Percentiles rank a stretch among this genome's conserved stretches.
phyloP scores from a whole-genome alignment of 2,888 invertebrate species.

The Cheilosia urbana region DNA sequence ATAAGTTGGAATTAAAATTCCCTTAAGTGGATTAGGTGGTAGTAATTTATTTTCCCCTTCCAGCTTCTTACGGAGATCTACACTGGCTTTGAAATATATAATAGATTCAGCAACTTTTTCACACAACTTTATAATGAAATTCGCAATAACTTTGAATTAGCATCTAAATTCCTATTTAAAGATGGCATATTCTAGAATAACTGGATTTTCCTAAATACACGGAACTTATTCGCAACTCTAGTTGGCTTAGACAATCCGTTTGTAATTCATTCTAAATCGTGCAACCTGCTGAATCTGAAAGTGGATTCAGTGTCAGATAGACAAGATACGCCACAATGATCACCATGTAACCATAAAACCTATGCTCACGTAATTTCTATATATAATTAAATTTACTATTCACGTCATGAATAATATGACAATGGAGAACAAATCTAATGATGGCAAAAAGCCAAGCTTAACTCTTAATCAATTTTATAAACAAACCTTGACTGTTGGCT shows the following conservation, averaged over 20 bases:
- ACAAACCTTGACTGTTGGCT: constrained; percentile 66
- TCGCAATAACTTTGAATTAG: constrained; percentile 3
- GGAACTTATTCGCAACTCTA: constrained; percentile 13
- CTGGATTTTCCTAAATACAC: constrained; percentile 43
- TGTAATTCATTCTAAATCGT: constrained; percentile 21
- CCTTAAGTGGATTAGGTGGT: too few relatives aligned
- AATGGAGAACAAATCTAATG: constrained; percentile 31
- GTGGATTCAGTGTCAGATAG: not conserved
- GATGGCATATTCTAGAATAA: constrained; percentile 28
- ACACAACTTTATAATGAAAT: too few relatives aligned
- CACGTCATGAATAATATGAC: constrained; percentile 35
- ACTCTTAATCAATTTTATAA: constrained; percentile 11
- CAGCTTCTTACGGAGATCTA: too few relatives aligned
- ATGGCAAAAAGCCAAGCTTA: not conserved
- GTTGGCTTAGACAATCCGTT: constrained; percentile 20
- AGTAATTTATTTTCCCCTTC: too few relatives aligned
- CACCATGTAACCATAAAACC: not conserved
- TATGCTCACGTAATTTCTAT: constrained; percentile 65
- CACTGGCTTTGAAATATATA: too few relatives aligned
- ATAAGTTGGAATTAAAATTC: too few relatives aligned
- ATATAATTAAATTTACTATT: constrained; percentile 47
- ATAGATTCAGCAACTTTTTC: too few relatives aligned
- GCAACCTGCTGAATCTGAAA: constrained; percentile 5
- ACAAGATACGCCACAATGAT: constrained; percentile 6
- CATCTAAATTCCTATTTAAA: constrained; percentile 10